A percentile compares a stretch with the other conserved stretches of the same genome.
phyloP scores from a whole-genome alignment of 37 sponge, comb jelly and placozoan genomes.

The Trichoplax adhaerens region DNA sequence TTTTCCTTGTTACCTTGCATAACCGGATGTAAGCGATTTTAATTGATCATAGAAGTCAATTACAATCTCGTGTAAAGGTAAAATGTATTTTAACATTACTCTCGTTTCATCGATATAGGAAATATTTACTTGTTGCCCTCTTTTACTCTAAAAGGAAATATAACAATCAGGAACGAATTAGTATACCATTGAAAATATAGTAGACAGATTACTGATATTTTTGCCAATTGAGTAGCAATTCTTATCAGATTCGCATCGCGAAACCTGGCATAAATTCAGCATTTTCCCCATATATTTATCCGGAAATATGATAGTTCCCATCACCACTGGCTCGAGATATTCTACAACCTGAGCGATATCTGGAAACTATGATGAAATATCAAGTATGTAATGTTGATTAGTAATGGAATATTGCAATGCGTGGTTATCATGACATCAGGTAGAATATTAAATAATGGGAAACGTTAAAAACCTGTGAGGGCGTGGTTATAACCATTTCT shows the following conservation, averaged over 20 bases:
- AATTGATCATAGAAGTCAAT: slow-evolving; percentile 69
- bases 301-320: slow-evolving; percentile 56
- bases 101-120: slow-evolving; percentile 37
- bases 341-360: slow-evolving; percentile 9
- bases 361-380: slow-evolving; percentile 29
- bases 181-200: background rate
- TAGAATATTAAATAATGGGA: no score
- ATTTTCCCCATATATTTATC: slow-evolving; percentile 52
- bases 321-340: slow-evolving; percentile 61
- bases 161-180: background rate
- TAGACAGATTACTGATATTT: background rate
- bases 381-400: no score
- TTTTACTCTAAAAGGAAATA: background rate
- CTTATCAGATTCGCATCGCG: background rate
- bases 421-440: no score
- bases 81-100: slow-evolving; percentile 50
- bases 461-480: no score
- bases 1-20: slow-evolving; percentile 40
- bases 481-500: background rate
- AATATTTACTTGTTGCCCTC: slow-evolving; percentile 42
- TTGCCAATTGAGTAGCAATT: background rate
- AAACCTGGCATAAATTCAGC: slow-evolving; percentile 42
- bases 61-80: slow-evolving; percentile 75
- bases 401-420: no score
- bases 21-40: slow-evolving; percentile 72